Evolutionary conservation across 2,888 invertebrate species (phyloP).

Genomic region (Drosophila melanosoma): DNA sequence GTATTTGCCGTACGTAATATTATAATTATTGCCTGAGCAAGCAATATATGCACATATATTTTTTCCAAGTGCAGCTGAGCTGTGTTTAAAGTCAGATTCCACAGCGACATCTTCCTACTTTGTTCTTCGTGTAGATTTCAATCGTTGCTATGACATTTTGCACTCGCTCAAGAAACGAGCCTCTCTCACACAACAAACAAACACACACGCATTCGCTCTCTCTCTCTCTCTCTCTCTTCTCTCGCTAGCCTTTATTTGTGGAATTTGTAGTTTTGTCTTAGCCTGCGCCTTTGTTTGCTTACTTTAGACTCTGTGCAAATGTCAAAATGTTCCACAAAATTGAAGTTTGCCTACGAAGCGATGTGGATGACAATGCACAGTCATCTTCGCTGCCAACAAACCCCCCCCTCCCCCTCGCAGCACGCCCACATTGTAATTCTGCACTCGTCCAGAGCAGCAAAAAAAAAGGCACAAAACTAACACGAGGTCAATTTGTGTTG

Average conservation of each 20-base stretch:
- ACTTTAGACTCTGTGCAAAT: constrained; percentile 50
- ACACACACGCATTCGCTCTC: too few species aligned
- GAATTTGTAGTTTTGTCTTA: constrained; percentile 13
- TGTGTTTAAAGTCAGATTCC: constrained; percentile 13
- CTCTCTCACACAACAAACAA: background rate
- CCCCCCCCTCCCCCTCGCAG: background rate
- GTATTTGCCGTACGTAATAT: background rate
- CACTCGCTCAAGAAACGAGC: constrained; percentile 9
- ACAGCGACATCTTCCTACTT: constrained; percentile 51
- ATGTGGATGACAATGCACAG: constrained; percentile 42
- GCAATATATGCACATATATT: background rate
- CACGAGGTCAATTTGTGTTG: constrained; percentile 74
- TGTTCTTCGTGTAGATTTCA: constrained; percentile 34
- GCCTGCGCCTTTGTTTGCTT: constrained; percentile 43
- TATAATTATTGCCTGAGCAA: background rate
- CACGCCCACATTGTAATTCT: constrained; percentile 12
- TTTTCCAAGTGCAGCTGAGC: constrained; percentile 16
- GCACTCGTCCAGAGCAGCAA: constrained; percentile 2
- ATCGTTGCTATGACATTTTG: constrained; percentile 34
- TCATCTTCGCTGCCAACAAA: constrained; percentile 27
- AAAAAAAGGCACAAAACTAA: constrained; percentile 34
- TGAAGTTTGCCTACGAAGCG: constrained; percentile 43
- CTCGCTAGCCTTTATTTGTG: constrained; percentile 1
- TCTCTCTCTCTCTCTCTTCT: background rate
- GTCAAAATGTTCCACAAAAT: constrained; percentile 65